These are phyloP conservation scores for Microplitis demolitor DNA, from an alignment of 1,140 invertebrate genomes.

Conservation along the genomic window DNA sequence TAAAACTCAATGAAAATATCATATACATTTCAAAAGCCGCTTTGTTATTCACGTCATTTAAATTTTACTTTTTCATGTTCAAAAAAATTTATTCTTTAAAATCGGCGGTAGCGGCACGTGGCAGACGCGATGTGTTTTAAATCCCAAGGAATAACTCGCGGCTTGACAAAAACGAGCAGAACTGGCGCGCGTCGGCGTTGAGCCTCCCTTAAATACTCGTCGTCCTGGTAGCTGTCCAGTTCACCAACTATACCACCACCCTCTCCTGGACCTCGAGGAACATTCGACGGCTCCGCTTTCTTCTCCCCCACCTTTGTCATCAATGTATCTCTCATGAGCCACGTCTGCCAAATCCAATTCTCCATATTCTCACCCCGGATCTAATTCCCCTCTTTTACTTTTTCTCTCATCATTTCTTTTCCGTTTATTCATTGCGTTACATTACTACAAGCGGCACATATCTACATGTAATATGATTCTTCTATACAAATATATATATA, in stretches of 20 bases:
- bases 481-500: no score
- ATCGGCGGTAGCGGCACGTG: not conserved
- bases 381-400: slow-evolving; percentile 25
- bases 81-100: not conserved
- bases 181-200: slow-evolving; percentile 54
- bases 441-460: not conserved
- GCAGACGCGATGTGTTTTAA: not conserved
- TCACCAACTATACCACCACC: slow-evolving; percentile 40
- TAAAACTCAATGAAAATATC: no score
- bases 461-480: not conserved
- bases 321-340: slow-evolving; percentile 22
- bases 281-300: slow-evolving; percentile 30
- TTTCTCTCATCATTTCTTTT: slow-evolving; percentile 35
- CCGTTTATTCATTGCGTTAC: not conserved
- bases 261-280: slow-evolving; percentile 23
- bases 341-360: slow-evolving; percentile 52
- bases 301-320: slow-evolving; percentile 31
- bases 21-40: no score
- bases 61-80: no score
- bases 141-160: slow-evolving; percentile 31
- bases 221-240: slow-evolving; percentile 53
- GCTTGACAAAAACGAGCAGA: slow-evolving; percentile 47
- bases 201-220: slow-evolving; percentile 59
- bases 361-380: slow-evolving; percentile 26
- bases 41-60: no score